These are phyloP conservation scores for Vombatus ursinus DNA, from an alignment of 2,113 vertebrate genomes.

Conservation along the genomic window DNA sequence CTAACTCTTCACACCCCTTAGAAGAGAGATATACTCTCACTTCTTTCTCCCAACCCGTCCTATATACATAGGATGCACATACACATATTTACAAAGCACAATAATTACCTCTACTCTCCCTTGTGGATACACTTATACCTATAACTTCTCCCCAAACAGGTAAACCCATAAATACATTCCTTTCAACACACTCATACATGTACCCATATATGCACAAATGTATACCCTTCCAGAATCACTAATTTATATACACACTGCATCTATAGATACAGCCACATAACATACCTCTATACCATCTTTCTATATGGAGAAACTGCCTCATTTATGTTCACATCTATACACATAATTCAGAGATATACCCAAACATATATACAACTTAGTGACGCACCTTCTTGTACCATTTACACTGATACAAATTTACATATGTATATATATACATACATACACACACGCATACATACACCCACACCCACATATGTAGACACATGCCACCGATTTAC, in stretches of 20 bases:
- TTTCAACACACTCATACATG: background rate
- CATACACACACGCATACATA: background rate
- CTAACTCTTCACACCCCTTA: background rate
- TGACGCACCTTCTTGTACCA: background rate
- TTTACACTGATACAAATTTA: background rate
- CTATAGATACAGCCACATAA: constrained; percentile 31
- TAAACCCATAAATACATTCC: background rate
- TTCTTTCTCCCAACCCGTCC: background rate
- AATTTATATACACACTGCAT: constrained; percentile 17
- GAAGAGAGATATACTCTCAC: background rate
- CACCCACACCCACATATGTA: background rate
- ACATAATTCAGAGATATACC: background rate
- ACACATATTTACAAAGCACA: background rate
- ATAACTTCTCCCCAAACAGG: background rate
- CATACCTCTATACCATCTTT: background rate
- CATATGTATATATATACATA: background rate
- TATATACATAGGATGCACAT: background rate
- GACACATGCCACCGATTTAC: background rate
- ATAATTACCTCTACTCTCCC: background rate
- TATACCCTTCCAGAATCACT: constrained; percentile 47
- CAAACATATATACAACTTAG: background rate
- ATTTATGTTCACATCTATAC: background rate
- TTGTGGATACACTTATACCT: no score
- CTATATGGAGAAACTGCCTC: background rate
- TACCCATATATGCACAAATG: background rate